Evolutionary conservation across 2,797 vertebrate genomes (phyloP).

Genomic region (Carapus acus): DNA sequence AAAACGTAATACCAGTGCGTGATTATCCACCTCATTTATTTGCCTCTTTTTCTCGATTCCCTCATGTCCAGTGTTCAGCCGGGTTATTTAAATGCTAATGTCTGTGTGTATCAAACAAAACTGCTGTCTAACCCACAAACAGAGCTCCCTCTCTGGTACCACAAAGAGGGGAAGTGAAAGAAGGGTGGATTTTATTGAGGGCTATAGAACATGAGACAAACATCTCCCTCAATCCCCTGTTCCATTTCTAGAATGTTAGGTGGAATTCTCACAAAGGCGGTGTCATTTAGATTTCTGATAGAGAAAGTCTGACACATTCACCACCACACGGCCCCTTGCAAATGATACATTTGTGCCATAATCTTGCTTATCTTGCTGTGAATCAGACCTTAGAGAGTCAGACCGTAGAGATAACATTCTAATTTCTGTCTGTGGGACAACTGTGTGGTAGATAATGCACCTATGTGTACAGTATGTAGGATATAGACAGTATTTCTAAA

Average conservation of each 20-base stretch:
- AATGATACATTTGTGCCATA: constrained; percentile 60
- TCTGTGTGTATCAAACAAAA: constrained; percentile 64
- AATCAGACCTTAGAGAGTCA: constrained; percentile 45
- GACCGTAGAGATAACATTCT: constrained; percentile 40
- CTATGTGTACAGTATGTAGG: background rate
- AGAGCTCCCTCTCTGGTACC: constrained; percentile 62
- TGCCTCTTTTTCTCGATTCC: constrained; percentile 62
- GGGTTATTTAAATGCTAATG: constrained; percentile 82
- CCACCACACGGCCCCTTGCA: constrained; percentile 32
- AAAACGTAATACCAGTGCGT: constrained; percentile 59
- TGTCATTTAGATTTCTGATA: constrained; percentile 56
- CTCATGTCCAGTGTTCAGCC: constrained; percentile 56
- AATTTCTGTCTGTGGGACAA: constrained; percentile 38
- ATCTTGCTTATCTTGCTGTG: constrained; percentile 34
- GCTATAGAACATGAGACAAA: constrained; percentile 57
- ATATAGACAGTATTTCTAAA: no score
- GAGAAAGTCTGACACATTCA: constrained; percentile 34
- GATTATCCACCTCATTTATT: constrained; percentile 69
- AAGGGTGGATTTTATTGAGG: constrained; percentile 53
- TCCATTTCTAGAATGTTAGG: constrained; percentile 39
- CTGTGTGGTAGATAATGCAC: constrained; percentile 14
- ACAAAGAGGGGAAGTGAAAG: constrained; percentile 32
- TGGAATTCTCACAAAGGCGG: constrained; percentile 50
- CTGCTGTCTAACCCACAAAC: constrained; percentile 49
- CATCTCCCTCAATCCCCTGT: constrained; percentile 46